Evolutionary conservation across 2,888 invertebrate genomes (phyloP).

Genomic region (Platycheirus rosarum): DNA sequence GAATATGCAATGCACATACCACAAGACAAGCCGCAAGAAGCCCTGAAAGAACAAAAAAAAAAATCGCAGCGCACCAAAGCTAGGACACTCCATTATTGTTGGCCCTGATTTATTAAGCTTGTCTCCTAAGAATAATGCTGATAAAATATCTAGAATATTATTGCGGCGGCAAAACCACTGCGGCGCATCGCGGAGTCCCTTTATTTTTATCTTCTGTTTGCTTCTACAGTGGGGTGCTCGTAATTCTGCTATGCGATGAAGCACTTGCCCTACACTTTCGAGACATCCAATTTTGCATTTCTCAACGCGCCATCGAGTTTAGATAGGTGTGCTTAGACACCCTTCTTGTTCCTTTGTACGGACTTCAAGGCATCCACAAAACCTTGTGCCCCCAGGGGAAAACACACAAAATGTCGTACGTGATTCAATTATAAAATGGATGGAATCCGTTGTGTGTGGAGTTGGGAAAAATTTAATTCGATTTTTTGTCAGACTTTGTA

Average conservation of each 20-base stretch:
- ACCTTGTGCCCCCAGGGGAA: conserved; percentile 22
- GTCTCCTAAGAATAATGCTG: conserved; percentile 59
- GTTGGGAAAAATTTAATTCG: conserved; percentile 54
- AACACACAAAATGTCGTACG: conserved; percentile 80
- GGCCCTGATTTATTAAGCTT: conserved; percentile 71
- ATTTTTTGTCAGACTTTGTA: conserved; percentile 37
- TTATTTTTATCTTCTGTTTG: neutral
- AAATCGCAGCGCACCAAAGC: conserved; percentile 53
- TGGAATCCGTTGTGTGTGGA: conserved; percentile 44
- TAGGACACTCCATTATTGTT: conserved; percentile 70
- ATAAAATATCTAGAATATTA: conserved; percentile 71
- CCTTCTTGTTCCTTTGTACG: conserved; percentile 29
- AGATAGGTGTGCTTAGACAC: conserved; percentile 9
- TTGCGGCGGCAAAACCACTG: conserved; percentile 41
- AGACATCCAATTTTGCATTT: conserved; percentile 67
- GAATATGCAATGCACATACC: conserved; percentile 61
- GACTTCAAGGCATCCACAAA: conserved; percentile 2
- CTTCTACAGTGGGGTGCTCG: no score
- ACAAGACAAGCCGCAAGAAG: conserved; percentile 37
- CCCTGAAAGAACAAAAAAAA: conserved; percentile 29
- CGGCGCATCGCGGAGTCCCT: neutral
- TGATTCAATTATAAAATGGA: conserved; percentile 82
- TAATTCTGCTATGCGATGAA: no score
- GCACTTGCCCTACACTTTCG: conserved; percentile 27
- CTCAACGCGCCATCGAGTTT: conserved; percentile 15